A percentile compares a stretch with the other conserved stretches of the same genome.
phyloP scores from a whole-genome alignment of 2,797 vertebrate genomes.

The Cossypha niveicapilla region DNA sequence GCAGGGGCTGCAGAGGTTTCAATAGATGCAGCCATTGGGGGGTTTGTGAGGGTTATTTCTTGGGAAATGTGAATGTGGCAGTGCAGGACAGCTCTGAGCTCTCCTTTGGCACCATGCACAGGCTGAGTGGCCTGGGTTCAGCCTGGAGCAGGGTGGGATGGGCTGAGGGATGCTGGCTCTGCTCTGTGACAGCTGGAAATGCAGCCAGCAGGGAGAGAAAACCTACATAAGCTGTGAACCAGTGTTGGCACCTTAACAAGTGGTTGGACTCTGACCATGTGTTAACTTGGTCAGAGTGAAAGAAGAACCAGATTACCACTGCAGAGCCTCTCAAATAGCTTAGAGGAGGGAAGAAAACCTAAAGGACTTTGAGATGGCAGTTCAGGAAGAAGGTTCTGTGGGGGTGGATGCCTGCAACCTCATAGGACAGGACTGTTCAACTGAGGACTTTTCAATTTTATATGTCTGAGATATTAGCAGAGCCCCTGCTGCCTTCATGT shows the following conservation, averaged over 20 bases:
- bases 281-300: not conserved
- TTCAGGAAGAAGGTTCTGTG: not conserved
- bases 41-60: not conserved
- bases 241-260: not conserved
- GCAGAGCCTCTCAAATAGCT: not conserved
- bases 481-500: not conserved
- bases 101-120: not conserved
- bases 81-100: not conserved
- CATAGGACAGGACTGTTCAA: not conserved
- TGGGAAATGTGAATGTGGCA: not conserved
- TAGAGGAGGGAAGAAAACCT: not conserved
- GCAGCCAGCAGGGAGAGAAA: not conserved
- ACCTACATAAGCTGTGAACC: not conserved
- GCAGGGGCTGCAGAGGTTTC: not conserved
- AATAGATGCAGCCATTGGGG: not conserved
- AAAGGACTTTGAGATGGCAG: not conserved
- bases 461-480: not conserved
- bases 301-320: not conserved
- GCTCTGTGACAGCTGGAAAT: not conserved
- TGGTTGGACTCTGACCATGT: not conserved
- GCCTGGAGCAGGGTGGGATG: not conserved
- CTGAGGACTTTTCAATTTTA: not conserved
- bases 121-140: accelerated
- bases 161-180: not conserved
- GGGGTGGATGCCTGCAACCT: not conserved